Evolutionary conservation across 2,797 vertebrate genomes (phyloP).

Genomic region (Pyrrhura leucotis): DNA sequence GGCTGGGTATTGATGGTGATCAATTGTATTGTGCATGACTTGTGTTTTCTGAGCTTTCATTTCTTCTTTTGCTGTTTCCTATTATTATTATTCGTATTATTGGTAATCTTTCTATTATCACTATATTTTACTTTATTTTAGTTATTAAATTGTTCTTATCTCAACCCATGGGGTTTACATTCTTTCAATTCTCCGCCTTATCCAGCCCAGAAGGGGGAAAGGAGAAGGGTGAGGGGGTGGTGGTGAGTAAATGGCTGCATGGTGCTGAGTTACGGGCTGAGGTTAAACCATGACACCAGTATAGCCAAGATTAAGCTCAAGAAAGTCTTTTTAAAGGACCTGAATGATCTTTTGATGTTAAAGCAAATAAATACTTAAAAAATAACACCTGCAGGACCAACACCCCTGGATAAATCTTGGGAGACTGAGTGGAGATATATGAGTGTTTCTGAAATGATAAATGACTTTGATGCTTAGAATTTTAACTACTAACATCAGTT

Average conservation of each 20-base stretch:
- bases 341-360: not conserved
- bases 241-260: not conserved
- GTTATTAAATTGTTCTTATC: not conserved
- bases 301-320: not conserved
- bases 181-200: not conserved
- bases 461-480: slow-evolving; percentile 18
- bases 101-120: not conserved
- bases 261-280: not conserved
- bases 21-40: not conserved
- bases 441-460: slow-evolving; percentile 1
- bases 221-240: not conserved
- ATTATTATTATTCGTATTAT: not conserved
- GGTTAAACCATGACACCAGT: not conserved
- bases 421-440: not conserved
- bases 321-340: not conserved
- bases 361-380: slow-evolving; percentile 12
- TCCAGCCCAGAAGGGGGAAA: not conserved
- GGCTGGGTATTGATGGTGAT: not conserved
- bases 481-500: not conserved
- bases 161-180: not conserved
- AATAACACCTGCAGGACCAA: not conserved
- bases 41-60: not conserved
- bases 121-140: not conserved
- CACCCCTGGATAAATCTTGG: not conserved
- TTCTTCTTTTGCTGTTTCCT: not conserved